These are phyloP conservation scores for Actinernus sp. DNA, from an alignment of 92 coral and sea anemone species.

Conservation along the genomic window DNA sequence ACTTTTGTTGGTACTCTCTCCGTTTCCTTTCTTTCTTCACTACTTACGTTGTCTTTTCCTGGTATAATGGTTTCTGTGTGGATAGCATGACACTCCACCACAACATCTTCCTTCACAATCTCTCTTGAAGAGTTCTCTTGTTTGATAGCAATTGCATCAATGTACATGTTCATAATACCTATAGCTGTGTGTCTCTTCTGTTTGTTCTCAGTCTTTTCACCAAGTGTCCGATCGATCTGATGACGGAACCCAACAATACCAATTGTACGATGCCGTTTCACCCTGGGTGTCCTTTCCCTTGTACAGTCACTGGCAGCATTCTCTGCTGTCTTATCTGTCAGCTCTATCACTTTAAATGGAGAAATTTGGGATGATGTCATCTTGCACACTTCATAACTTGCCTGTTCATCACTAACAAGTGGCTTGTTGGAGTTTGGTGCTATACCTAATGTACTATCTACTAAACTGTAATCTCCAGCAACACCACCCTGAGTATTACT, in stretches of 20 bases:
- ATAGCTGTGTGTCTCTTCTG: conserved; percentile 96
- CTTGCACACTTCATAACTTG: conserved; percentile 69
- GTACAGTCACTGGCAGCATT: conserved; percentile 18
- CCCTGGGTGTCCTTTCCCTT: conserved; percentile 53
- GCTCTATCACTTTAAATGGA: conserved; percentile 82
- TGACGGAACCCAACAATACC: conserved; percentile 94
- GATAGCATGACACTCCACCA: conserved; percentile 24
- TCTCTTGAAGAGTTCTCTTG: not conserved
- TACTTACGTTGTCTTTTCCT: not conserved
- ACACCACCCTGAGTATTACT: not conserved
- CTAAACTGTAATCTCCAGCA: conserved; percentile 5
- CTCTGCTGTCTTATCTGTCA: conserved; percentile 52
- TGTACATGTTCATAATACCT: conserved; percentile 71
- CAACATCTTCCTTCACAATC: conserved; percentile 35
- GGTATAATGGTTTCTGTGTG: too few relatives aligned
- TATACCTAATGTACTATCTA: not conserved
- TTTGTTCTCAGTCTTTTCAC: conserved; percentile 61
- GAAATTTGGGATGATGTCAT: conserved; percentile 48
- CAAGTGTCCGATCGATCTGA: conserved; percentile 82
- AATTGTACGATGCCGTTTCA: conserved; percentile 91
- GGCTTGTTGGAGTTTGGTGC: not conserved
- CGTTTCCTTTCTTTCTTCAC: not conserved
- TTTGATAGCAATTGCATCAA: conserved; percentile 2
- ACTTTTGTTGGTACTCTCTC: conserved; percentile 11
- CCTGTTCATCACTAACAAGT: conserved; percentile 23